These are phyloP conservation scores for Brachionichthys hirsutus DNA, from an alignment of 2,113 vertebrate genomes.

Conservation along the genomic window DNA sequence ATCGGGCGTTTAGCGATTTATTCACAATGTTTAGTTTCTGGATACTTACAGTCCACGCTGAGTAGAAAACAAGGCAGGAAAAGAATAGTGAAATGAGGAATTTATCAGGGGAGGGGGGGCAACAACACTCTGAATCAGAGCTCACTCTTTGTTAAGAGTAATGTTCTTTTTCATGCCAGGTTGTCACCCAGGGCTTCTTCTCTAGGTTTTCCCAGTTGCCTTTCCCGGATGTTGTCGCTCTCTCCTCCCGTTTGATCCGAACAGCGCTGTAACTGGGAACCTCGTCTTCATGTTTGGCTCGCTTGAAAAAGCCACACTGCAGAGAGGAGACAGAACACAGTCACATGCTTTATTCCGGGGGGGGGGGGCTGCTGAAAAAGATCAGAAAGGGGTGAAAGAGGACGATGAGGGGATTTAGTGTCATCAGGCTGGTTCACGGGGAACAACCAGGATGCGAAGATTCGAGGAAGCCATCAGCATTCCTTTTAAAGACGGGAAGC, in stretches of 20 bases:
- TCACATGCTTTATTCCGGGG: not conserved
- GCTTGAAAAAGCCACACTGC: slow-evolving; percentile 95
- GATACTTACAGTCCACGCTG: slow-evolving; percentile 45
- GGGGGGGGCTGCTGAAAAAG: not conserved
- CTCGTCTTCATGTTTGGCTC: slow-evolving; percentile 88
- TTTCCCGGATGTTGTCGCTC: slow-evolving; percentile 76
- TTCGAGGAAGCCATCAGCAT: slow-evolving; percentile 33
- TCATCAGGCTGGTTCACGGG: slow-evolving; percentile 7
- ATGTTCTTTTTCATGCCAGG: slow-evolving; percentile 89
- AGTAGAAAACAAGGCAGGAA: slow-evolving; percentile 30
- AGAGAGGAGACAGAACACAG: slow-evolving; percentile 8
- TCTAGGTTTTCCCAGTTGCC: slow-evolving; percentile 73
- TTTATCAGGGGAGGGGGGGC: slow-evolving; percentile 16
- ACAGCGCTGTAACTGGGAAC: slow-evolving; percentile 92
- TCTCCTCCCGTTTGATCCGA: slow-evolving; percentile 88
- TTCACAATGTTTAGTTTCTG: slow-evolving; percentile 1
- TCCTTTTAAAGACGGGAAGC: slow-evolving; percentile 25
- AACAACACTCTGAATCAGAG: slow-evolving; percentile 6
- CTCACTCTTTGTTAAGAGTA: slow-evolving; percentile 80
- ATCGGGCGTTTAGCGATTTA: slow-evolving; percentile 7
- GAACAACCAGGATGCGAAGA: slow-evolving; percentile 22
- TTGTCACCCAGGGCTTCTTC: slow-evolving; percentile 93
- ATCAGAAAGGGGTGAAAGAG: slow-evolving; percentile 5
- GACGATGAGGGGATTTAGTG: slow-evolving; percentile 8
- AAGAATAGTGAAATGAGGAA: slow-evolving; percentile 19